Base-by-base conservation (phyloP, 2,113 vertebrate genomes). In the Gymnocephalus cernua region DNA sequence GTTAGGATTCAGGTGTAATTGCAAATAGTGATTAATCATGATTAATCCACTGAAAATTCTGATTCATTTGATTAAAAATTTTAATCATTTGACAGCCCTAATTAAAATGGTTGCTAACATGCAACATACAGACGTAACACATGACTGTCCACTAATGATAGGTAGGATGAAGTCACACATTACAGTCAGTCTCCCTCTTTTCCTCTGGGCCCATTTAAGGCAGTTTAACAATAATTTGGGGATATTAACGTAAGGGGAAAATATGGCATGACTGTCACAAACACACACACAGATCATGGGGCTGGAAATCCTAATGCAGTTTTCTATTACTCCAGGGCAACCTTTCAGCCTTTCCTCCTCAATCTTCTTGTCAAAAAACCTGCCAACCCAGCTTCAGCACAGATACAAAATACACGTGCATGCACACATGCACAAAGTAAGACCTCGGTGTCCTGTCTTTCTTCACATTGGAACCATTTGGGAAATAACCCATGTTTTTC, bases 401-500 rank as follows among this genome's bases (percentile, higher is more conserved):
- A 74, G 48, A 79, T 38, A 70, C 69, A 73, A 44, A 51, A 58
- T 51, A 29, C 65, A 51, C 13, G 8, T 54, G 19, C 6, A 3
- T 25, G 23, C 57, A 75, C 44, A 15, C 48, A 53, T 35, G 16
- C 38, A 41, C 8, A 19, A 7, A 18, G 64, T 87, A 18, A 32
- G 62, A 59, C 53, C 65, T 74, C 75, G 50, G 56, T 80, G 86
- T 92, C 84, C 81, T 89, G 89, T 89, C 81, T 92, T 91, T 93
- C 85, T 85, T 91, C 93, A 92, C 78, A 85, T 77, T 93, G 89
- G 81, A 94, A 84, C 83, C 81, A 92, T 93, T 94, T 90, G 83
- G 86, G 86, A 90, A 90, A 88, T 85, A 90, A 87, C 64, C 74
- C 78, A n/a, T 59, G 78, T 73, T 87, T 85, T 90, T 93, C 91